phyloP scores from a whole-genome alignment of 92 coral and sea anemone genomes.

The Epizoanthus ramosus region DNA sequence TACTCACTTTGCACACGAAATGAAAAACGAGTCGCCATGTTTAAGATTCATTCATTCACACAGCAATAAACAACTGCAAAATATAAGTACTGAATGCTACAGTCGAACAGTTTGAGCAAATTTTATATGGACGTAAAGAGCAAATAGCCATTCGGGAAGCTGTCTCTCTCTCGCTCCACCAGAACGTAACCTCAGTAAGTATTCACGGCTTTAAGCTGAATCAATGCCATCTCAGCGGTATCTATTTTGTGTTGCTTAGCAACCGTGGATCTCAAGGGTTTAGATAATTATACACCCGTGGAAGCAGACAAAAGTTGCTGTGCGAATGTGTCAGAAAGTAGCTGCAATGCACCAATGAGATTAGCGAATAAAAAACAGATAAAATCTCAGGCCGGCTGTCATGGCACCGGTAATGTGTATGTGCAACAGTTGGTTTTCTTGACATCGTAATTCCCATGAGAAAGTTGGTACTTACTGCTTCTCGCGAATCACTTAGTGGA shows the following conservation, averaged over 20 bases:
- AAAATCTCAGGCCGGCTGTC: conserved; percentile 7
- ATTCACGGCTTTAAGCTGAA: not conserved
- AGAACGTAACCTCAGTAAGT: not conserved
- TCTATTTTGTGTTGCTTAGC: conserved; percentile 26
- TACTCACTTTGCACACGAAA: not conserved
- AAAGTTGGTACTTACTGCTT: not conserved
- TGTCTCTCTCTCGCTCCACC: not conserved
- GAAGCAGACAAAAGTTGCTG: conserved; percentile 64
- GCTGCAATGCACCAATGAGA: conserved; percentile 19
- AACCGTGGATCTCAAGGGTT: conserved; percentile 26
- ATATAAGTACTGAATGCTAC: not conserved
- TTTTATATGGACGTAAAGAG: not conserved
- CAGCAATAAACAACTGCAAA: too few relatives aligned
- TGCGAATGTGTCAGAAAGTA: conserved; percentile 61
- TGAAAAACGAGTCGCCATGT: not conserved
- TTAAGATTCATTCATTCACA: too few relatives aligned
- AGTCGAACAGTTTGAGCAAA: not conserved
- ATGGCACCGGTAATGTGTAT: not conserved
- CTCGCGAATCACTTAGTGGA: not conserved
- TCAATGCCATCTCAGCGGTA: conserved; percentile 17
- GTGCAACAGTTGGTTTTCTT: conserved; percentile 37
- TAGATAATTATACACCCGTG: conserved; percentile 41
- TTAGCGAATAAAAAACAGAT: not conserved
- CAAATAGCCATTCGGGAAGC: not conserved
- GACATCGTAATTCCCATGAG: conserved; percentile 24